Evolutionary conservation across 2,113 vertebrate species (phyloP), one percentile per base, ranked within the genome.

Genomic region (Alces alces): DNA sequence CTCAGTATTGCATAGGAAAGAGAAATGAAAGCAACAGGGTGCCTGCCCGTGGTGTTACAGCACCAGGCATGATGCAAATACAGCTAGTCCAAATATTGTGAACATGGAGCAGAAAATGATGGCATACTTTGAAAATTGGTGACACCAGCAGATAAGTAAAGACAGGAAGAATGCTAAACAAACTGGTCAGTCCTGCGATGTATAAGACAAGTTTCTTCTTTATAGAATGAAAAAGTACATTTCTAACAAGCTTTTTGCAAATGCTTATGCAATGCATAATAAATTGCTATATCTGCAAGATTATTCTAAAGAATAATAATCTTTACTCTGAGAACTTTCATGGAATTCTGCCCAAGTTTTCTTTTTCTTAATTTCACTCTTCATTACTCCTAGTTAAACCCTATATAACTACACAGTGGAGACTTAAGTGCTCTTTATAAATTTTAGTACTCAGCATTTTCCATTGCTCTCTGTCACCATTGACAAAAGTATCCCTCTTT

Each of bases 321-420:
- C 94, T 97, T 93, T 93, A 64, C 50, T 95, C 43, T 70, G 86
- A 70, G 76, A 97, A 96, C 58, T 45, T 94, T 73, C 58, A 83
- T 89, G 61, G 80, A 98, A 91, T 96, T 97, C 54, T 92, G 61
- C 83, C 64, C 86, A 91, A 93, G 89, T 92, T 96, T 97, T 82
- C 79, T 91, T 97, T 86, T 91, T 95, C 47, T 97, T 89, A 97
- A 66, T 97, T 97, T 95, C 94, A 96, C 64, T 79, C 88, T 89
- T 54, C 83, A 92, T 98, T 97, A 60, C 88, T 50, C 76, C 33
- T 92, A 50, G 39, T 95, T 96, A 73, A 73, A 58, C 19, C 8
- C 58, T 60, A 47, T 87, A 64, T 95, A 84, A 83, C 93, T 90
- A 89, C 36, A 86, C 60, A 86, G 36, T 50, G 83, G 45, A 70